Base-by-base conservation (phyloP, 2,888 invertebrate genomes). In the Crocallis elinguaria region DNA sequence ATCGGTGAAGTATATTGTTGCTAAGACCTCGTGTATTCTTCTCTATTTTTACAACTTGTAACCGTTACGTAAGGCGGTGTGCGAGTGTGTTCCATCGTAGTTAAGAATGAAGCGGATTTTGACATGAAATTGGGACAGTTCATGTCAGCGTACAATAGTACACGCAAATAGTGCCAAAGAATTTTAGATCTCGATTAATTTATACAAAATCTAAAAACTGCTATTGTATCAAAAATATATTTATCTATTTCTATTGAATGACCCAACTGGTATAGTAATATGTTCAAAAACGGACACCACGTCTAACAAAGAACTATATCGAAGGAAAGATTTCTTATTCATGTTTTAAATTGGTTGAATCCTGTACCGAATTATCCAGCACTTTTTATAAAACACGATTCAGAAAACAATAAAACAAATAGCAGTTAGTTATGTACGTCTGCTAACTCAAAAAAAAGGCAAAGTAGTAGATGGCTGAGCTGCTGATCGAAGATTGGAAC, bases 1-100 rank as follows among this genome's bases (percentile, higher is more conserved):
- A 85, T 76, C 69, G 67, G 69, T 77, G 79, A 75, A 71, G 72
- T 73, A 75, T 69, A 71, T 67, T 70, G 69, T 73, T 71, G 52
- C 62, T 66, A 64, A 68, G 66, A 70, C 67, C 27, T 57, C 66
- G 42, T 61, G 69, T 73, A 73, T 74, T 69, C 64, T 76, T 69
- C 73, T 73, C 70, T 73, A 69, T 77, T 75, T 52, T 62, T 63
- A 68, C 66, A 66, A 63, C 60, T 60, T 42, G 49, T 45, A 43
- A 39, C 44, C 12, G 27, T 61, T 60, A 59, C 25, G 55, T 53
- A 56, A 62, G 19, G n/a, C 16, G 12, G 29, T 42, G 35, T 49
- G 38, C 30, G 38, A 35, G 37, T 36, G 49, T 38, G 14, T 29
- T 33, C 27, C 14, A 33, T 14, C 19, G 2, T 11, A 19, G 41